These are phyloP conservation scores for Panthera leo DNA, from an alignment of 2,113 vertebrate species.

Conservation along the genomic window DNA sequence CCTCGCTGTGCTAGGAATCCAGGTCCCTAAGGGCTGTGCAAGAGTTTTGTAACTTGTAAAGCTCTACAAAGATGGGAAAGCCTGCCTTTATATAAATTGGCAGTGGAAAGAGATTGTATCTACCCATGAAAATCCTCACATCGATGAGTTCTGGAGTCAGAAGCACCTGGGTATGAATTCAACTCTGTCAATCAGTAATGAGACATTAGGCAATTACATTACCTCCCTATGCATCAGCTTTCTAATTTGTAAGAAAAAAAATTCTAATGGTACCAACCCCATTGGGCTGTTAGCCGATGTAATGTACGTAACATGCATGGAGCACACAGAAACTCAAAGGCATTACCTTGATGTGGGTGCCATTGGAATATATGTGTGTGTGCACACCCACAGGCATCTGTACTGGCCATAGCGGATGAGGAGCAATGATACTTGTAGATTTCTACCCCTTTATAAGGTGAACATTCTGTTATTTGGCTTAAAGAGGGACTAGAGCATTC, in stretches of 20 bases:
- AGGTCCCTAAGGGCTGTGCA: neutral
- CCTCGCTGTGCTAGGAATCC: neutral
- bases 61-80: neutral
- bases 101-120: neutral
- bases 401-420: neutral
- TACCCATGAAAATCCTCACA: neutral
- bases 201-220: neutral
- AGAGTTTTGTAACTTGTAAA: neutral
- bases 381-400: fast-evolving
- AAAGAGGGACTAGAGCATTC: neutral
- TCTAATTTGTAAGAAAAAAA: neutral
- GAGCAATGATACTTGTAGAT: fast-evolving
- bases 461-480: neutral
- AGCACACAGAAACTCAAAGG: neutral
- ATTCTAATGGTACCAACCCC: neutral
- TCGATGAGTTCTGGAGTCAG: neutral
- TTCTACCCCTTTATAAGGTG: neutral
- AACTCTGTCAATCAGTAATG: neutral
- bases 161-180: neutral
- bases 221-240: neutral
- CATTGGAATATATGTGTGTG: neutral
- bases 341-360: no score
- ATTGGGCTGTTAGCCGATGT: neutral
- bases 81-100: neutral
- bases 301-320: fast-evolving